These are phyloP conservation scores for Psittacula cyanocephala DNA, from an alignment of 2,113 vertebrate species.

Conservation along the genomic window DNA sequence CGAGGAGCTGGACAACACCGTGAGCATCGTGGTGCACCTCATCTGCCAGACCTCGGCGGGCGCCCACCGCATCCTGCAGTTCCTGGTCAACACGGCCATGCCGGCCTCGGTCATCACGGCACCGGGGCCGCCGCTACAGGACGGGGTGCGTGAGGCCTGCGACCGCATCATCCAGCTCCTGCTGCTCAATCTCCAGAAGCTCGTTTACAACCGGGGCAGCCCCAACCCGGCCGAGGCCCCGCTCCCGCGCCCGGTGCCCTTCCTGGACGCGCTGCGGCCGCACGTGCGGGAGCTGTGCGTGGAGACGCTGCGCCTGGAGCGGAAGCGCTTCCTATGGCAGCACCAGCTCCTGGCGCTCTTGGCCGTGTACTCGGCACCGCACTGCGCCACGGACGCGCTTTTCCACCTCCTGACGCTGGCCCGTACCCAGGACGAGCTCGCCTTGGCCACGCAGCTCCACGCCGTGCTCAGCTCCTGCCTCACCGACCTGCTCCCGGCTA, in stretches of 20 bases:
- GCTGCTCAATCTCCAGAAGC: slow-evolving; percentile 88
- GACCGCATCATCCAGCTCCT: slow-evolving; percentile 90
- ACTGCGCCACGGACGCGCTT: slow-evolving; percentile 87
- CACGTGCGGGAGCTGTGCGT: slow-evolving; percentile 85
- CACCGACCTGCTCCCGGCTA: slow-evolving; percentile 79
- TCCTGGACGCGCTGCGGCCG: slow-evolving; percentile 82
- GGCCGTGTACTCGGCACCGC: slow-evolving; percentile 84
- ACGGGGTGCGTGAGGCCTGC: slow-evolving; percentile 88
- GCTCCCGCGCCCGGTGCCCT: slow-evolving; percentile 78
- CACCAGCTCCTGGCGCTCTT: slow-evolving; percentile 89
- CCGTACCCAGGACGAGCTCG: slow-evolving; percentile 84
- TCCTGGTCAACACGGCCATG: slow-evolving; percentile 88
- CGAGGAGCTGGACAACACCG: slow-evolving; percentile 89
- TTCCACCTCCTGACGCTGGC: slow-evolving; percentile 86
- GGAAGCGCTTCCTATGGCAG: slow-evolving; percentile 90
- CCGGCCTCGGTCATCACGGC: slow-evolving; percentile 89
- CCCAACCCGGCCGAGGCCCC: slow-evolving; percentile 46
- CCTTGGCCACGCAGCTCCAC: slow-evolving; percentile 86
- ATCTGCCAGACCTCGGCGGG: slow-evolving; percentile 88
- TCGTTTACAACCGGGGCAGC: slow-evolving; percentile 80
- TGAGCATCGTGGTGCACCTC: slow-evolving; percentile 86
- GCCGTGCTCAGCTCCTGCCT: slow-evolving; percentile 84
- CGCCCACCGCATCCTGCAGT: slow-evolving; percentile 84
- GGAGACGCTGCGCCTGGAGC: slow-evolving; percentile 84
- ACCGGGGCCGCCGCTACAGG: slow-evolving; percentile 80